Conservation (phyloP, 2,113 vertebrate species). For the Sinocyclocheilus rhinocerous region DNA sequence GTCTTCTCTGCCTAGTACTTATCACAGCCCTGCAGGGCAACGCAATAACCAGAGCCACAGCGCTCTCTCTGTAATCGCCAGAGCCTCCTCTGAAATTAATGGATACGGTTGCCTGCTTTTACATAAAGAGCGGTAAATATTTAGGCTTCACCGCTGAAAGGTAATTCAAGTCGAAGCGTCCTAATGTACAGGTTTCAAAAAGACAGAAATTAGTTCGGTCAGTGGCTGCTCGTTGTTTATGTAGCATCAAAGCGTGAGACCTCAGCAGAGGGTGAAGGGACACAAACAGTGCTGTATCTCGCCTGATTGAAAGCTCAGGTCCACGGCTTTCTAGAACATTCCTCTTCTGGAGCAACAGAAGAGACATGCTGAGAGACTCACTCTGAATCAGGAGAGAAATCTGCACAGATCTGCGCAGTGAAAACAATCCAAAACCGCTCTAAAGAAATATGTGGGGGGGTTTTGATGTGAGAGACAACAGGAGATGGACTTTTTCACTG, state of each 20-base stretch:
- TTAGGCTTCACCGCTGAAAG: neutral
- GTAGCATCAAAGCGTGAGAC: constrained; percentile 20
- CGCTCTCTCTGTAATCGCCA: constrained; percentile 20
- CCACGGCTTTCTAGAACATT: no score
- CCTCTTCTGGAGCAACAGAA: no score
- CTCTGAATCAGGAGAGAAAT: no score
- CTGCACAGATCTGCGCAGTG: no score
- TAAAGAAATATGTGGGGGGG: no score
- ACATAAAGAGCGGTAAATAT: constrained; percentile 31
- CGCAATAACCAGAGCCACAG: constrained; percentile 16
- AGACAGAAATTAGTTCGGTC: neutral
- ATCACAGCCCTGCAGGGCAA: constrained; percentile 37
- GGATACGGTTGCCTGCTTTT: constrained; percentile 23
- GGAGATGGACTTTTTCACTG: no score
- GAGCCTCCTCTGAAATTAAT: constrained; percentile 25
- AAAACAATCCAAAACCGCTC: no score
- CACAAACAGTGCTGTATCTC: neutral
- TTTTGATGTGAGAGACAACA: no score
- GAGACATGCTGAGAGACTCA: no score
- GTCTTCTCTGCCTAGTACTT: constrained; percentile 24
- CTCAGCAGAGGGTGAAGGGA: constrained; percentile 3
- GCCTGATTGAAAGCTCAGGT: no score
- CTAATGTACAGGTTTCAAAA: constrained; percentile 11
- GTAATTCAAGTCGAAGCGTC: neutral
- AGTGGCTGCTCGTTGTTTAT: neutral